A percentile compares a stretch with the other conserved stretches of the same genome.
These are phyloP conservation scores for Antrozous pallidus DNA, from an alignment of 2,797 vertebrate species.

Conservation along the genomic window DNA sequence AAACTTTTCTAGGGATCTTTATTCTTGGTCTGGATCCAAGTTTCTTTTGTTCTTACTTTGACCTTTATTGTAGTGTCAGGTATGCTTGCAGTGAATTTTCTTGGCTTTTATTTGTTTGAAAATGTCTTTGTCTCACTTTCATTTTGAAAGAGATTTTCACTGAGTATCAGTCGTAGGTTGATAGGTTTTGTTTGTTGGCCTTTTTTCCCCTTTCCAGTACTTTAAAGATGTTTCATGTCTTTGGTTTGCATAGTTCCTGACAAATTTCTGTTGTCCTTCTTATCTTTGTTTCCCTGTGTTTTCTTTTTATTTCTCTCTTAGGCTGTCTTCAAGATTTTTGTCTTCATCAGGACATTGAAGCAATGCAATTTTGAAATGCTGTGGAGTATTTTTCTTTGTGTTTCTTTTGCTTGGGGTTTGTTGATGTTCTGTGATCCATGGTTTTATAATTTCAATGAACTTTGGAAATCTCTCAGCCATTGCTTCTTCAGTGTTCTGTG, in stretches of 20 bases:
- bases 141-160: slow-evolving; percentile 22
- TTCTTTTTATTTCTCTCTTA: background rate
- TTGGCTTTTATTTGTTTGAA: background rate
- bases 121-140: background rate
- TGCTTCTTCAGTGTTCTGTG: background rate
- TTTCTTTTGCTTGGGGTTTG: background rate
- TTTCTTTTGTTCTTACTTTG: background rate
- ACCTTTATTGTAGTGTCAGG: background rate
- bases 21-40: background rate
- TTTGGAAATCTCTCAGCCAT: background rate
- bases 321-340: background rate
- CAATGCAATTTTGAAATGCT: background rate
- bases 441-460: background rate
- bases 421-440: background rate
- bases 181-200: background rate
- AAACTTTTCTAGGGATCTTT: background rate
- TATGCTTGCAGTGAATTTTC: background rate
- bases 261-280: background rate
- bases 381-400: background rate
- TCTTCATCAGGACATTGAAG: background rate
- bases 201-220: background rate
- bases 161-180: background rate
- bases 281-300: background rate
- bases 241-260: background rate
- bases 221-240: background rate